These are phyloP conservation scores for Muscidifurax raptorellus DNA, from an alignment of 1,140 invertebrate genomes.

Conservation along the genomic window DNA sequence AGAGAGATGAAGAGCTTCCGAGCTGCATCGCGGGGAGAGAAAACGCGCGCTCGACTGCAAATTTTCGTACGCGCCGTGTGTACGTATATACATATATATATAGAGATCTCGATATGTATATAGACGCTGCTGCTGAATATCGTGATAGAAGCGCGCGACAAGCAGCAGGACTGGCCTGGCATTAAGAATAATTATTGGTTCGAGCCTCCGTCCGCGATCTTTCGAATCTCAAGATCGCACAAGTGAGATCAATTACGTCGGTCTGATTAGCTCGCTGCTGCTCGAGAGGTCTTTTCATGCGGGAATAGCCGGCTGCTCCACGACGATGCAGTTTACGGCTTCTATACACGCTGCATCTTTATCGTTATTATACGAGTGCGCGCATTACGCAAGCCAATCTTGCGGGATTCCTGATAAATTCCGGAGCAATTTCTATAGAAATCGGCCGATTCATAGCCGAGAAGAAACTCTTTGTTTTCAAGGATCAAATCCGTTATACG, in stretches of 20 bases:
- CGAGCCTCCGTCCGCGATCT: slow-evolving; percentile 72
- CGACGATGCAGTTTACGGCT: not conserved
- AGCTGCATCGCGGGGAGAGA: not conserved
- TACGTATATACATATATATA: not conserved
- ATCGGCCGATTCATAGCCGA: not conserved
- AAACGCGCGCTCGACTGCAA: not conserved
- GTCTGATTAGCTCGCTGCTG: slow-evolving; percentile 71
- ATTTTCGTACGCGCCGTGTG: not conserved
- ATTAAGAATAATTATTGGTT: slow-evolving; percentile 77
- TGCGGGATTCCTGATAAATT: not conserved
- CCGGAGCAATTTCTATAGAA: not conserved
- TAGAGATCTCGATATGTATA: no score
- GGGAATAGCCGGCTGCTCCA: slow-evolving; percentile 4
- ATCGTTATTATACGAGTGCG: not conserved
- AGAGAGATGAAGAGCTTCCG: slow-evolving; percentile 50
- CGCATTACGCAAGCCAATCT: not conserved
- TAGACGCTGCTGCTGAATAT: not conserved
- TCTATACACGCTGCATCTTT: not conserved
- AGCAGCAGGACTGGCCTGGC: slow-evolving; percentile 64
- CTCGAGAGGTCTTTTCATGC: no score
- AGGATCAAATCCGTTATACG: not conserved
- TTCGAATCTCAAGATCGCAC: slow-evolving; percentile 75
- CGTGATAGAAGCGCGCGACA: not conserved
- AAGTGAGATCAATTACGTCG: slow-evolving; percentile 75
- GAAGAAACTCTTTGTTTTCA: not conserved